Evolutionary conservation across 2,888 invertebrate genomes (phyloP).

Genomic region (Abrostola tripartita): DNA sequence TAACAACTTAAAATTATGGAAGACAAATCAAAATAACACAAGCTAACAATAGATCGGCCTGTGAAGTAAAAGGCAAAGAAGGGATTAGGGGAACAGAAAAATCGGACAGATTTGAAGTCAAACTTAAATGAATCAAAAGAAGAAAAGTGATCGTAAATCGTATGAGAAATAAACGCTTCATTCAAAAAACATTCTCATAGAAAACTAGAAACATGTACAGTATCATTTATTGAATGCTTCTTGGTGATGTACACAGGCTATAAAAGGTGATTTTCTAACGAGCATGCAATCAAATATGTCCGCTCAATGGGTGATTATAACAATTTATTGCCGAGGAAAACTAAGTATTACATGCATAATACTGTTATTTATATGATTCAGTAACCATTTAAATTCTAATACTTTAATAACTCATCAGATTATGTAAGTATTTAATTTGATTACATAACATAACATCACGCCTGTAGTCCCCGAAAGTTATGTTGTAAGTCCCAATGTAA

Average conservation of each 20-base stretch:
- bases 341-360: conserved; percentile 13
- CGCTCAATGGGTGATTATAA: conserved; percentile 24
- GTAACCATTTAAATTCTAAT: conserved; percentile 22
- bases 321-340: conserved; percentile 35
- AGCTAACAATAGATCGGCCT: no score
- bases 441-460: not conserved
- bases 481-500: no score
- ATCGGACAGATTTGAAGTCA: no score
- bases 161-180: conserved; percentile 3
- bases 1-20: no score
- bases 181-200: not conserved
- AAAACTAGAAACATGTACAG: conserved; percentile 10
- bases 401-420: conserved; percentile 22
- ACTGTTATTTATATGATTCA: conserved; percentile 20
- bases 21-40: no score
- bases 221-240: conserved; percentile 11
- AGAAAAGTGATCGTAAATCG: conserved; percentile 1
- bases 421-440: conserved; percentile 11
- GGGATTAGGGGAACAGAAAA: no score
- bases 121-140: not conserved
- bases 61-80: no score
- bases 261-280: conserved; percentile 25
- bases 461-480: no score
- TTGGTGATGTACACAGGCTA: conserved; percentile 5
- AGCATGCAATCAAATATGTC: conserved; percentile 31